Conservation (phyloP, 2,113 vertebrate species). For the Phaethornis superciliosus region DNA sequence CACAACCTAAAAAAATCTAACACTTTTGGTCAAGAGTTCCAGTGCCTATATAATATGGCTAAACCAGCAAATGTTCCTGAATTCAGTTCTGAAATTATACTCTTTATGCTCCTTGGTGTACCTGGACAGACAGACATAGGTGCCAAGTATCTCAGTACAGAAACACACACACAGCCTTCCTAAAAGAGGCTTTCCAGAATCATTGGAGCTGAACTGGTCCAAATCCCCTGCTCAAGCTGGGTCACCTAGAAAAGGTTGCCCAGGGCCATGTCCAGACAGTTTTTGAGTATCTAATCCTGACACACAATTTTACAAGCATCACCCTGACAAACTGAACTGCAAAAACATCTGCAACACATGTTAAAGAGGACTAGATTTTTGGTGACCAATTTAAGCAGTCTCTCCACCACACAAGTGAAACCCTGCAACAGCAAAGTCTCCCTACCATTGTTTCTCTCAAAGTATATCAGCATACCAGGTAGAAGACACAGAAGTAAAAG, state of each 20-base stretch:
- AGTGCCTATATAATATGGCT: background rate
- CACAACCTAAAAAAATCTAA: fast-evolving
- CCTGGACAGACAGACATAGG: background rate
- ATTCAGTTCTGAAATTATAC: background rate
- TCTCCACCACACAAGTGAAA: background rate
- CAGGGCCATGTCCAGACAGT: background rate
- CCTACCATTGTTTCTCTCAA: background rate
- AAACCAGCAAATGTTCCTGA: background rate
- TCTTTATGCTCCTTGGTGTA: background rate
- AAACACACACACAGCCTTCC: no score
- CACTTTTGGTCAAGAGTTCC: background rate
- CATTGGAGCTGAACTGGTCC: fast-evolving
- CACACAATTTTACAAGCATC: background rate
- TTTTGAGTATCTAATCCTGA: background rate
- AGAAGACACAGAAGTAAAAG: background rate
- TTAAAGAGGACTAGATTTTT: no score
- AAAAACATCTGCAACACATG: background rate
- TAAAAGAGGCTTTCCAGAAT: background rate
- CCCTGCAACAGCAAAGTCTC: background rate
- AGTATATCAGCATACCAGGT: background rate
- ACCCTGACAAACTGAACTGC: background rate
- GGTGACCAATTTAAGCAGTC: background rate
- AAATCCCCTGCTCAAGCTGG: background rate
- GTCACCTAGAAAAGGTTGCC: background rate
- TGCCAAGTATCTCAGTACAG: background rate